Conservation (phyloP, 2,113 vertebrate species). For the Mormyrus lacerda region DNA sequence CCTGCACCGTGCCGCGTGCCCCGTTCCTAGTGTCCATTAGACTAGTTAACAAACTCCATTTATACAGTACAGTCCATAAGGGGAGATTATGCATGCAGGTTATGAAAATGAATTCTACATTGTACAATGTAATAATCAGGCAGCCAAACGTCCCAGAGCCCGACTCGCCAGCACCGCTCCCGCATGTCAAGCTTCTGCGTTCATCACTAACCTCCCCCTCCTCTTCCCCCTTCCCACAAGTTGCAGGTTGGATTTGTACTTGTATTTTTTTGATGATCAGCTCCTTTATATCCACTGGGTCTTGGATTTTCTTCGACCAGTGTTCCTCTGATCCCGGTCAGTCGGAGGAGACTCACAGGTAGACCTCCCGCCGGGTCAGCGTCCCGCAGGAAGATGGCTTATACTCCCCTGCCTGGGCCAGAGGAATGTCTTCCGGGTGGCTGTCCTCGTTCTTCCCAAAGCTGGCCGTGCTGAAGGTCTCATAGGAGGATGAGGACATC, state of each 20-base stretch:
- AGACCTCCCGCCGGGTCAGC: conserved; percentile 96
- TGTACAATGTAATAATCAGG: conserved; percentile 77
- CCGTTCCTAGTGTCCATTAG: conserved; percentile 56
- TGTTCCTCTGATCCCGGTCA: conserved; percentile 17
- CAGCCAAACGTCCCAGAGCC: conserved; percentile 71
- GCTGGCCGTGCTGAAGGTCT: conserved; percentile 81
- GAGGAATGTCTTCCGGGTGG: conserved; percentile 90
- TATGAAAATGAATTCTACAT: conserved; percentile 79
- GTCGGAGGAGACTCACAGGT: conserved; percentile 72
- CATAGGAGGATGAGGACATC: conserved; percentile 89
- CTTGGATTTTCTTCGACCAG: conserved; percentile 35
- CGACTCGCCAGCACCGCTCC: conserved; percentile 74
- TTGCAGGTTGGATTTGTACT: conserved; percentile 29
- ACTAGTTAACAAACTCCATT: conserved; percentile 49
- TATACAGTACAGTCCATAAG: conserved; percentile 60
- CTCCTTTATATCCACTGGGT: conserved; percentile 37
- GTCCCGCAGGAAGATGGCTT: conserved; percentile 94
- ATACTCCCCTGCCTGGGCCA: conserved; percentile 93
- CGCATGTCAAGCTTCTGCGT: conserved; percentile 65
- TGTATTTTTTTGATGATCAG: conserved; percentile 39
- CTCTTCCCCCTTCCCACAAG: conserved; percentile 43
- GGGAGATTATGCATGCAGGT: conserved; percentile 80
- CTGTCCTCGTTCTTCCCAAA: conserved; percentile 79
- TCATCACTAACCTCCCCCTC: conserved; percentile 72
- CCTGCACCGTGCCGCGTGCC: conserved; percentile 47